Percentiles rank a stretch among this genome's conserved stretches.
Evolutionary conservation across 2,797 vertebrate species (phyloP).

Genomic region (Cirrhinus mrigala): DNA sequence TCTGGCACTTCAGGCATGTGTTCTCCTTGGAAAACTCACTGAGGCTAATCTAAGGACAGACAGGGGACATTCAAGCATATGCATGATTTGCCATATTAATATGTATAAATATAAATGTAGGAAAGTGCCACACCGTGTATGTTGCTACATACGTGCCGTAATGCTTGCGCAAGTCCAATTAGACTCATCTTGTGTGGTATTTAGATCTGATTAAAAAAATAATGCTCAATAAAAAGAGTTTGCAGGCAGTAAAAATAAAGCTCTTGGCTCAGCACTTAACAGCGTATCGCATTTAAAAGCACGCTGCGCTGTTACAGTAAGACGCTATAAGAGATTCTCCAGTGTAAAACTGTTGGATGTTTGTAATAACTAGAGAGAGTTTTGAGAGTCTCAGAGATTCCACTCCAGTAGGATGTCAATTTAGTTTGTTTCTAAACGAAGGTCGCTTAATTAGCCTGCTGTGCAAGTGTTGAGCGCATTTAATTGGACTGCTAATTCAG

Average conservation of each 20-base stretch:
- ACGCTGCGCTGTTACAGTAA: slow-evolving; percentile 11
- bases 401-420: slow-evolving; percentile 15
- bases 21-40: slow-evolving; percentile 16
- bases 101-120: background rate
- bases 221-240: slow-evolving; percentile 53
- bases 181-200: slow-evolving; percentile 59
- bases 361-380: slow-evolving; percentile 21
- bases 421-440: slow-evolving; percentile 42
- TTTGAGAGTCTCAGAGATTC: slow-evolving; percentile 24
- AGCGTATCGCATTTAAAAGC: background rate
- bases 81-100: background rate
- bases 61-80: background rate
- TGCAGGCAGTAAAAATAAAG: slow-evolving; percentile 53
- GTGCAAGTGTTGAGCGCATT: slow-evolving; percentile 59
- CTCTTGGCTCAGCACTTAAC: slow-evolving; percentile 67
- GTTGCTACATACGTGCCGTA: slow-evolving; percentile 1
- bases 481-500: slow-evolving; percentile 71
- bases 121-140: background rate
- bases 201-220: slow-evolving; percentile 53
- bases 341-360: slow-evolving; percentile 15
- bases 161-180: slow-evolving; percentile 39
- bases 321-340: background rate
- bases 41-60: background rate
- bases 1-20: slow-evolving; percentile 51
- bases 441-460: slow-evolving; percentile 41